These are phyloP conservation scores for Blastobasis adustella DNA, from an alignment of 2,888 invertebrate genomes.

Conservation along the genomic window DNA sequence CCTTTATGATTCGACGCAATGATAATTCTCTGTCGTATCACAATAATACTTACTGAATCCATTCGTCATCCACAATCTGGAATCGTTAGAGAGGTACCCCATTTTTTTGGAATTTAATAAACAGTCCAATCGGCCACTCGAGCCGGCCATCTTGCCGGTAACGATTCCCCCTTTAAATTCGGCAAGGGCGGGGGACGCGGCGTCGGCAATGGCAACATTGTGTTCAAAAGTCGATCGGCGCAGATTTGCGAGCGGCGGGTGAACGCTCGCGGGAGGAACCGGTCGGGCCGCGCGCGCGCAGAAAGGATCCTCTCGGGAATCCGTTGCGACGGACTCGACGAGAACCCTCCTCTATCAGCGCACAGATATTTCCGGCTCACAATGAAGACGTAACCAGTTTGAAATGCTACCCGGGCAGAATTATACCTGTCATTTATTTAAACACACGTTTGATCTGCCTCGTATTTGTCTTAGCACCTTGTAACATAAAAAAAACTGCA, in stretches of 20 bases:
- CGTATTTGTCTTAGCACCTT: no score
- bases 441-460: no score
- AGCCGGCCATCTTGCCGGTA: constrained; percentile 2
- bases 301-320: constrained; percentile 61
- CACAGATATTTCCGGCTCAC: constrained; percentile 43
- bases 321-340: constrained; percentile 23
- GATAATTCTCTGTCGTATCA: no score
- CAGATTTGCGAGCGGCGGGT: constrained; percentile 49
- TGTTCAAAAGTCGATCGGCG: constrained; percentile 29
- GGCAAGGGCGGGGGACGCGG: no score
- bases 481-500: no score
- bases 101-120: not conserved
- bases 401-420: no score
- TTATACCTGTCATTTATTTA: no score
- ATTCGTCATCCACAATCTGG: no score
- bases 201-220: constrained; percentile 18
- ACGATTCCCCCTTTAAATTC: no score
- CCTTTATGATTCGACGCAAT: no score
- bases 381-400: constrained; percentile 21
- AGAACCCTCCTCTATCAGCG: constrained; percentile 27
- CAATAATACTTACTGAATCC: no score
- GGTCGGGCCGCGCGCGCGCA: constrained; percentile 41
- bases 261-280: constrained; percentile 61
- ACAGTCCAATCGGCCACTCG: not conserved
- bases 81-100: no score